Evolutionary conservation across 2,797 vertebrate genomes (phyloP), one percentile per base, ranked within the genome.

Genomic region (Clarias laeviceps): DNA sequence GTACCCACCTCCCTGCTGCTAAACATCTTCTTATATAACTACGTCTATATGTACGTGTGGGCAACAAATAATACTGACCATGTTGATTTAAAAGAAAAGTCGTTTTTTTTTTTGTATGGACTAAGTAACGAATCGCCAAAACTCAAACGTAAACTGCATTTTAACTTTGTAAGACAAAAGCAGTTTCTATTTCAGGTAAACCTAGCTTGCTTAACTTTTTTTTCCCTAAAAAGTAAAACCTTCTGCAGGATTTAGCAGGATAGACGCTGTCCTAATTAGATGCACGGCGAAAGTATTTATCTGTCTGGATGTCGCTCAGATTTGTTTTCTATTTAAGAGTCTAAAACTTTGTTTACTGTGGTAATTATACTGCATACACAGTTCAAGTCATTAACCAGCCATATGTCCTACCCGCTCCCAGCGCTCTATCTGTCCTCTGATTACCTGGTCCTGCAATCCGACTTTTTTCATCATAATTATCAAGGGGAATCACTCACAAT

Each of bases 341-440:
- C 86, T 78, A 84, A 85, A 64, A 77, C 72, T n/a, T 37, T 56
- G 56, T 81, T 82, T 65, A 88, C 86, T 88, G 81, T 85, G 80
- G 86, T 90, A 92, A 93, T 93, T 93, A 92, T 50, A 88, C 90
- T 90, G 88, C 90, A 64, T 84, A 86, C 82, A 86, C 50, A 59
- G 84, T 87, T 74, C 89, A 88, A 91, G 90, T 92, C 91, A 92
- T 94, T 92, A 93, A 85, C 82, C 87, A 91, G 88, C 92, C 93
- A 93, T 93, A 93, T 93, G 93, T 87, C 90, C 88, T 66, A 81
- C 87, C 80, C 56, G n/a, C 61, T 83, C 74, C 22, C 15, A 66
- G 80, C 37, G 45, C 66, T 0, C 40, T 54, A 24, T 59, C 69
- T 72, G 85, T 62, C 78, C 70, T 80, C 74, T 90, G 77, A 73